These are phyloP conservation scores for Synergus umbraculus DNA, from an alignment of 2,888 invertebrate genomes.

Conservation along the genomic window DNA sequence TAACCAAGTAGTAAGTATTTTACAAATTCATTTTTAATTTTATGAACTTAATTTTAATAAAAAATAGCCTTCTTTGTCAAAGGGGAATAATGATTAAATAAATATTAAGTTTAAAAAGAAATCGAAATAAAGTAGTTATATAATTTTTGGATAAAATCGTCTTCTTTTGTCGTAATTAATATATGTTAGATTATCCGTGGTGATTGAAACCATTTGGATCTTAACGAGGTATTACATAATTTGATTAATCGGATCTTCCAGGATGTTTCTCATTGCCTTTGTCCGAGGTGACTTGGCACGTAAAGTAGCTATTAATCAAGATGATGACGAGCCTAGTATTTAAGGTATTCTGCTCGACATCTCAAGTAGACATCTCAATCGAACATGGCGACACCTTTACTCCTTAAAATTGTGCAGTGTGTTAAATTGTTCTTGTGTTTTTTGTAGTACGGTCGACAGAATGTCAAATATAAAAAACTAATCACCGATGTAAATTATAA, in stretches of 20 bases:
- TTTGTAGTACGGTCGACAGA: neutral
- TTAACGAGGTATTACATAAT: slow-evolving; percentile 31
- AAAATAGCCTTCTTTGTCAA: no score
- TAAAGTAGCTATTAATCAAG: slow-evolving; percentile 36
- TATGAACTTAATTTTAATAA: no score
- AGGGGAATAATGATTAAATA: no score
- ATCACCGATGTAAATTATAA: neutral
- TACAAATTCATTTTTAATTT: neutral
- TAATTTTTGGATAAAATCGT: neutral
- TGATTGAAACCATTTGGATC: slow-evolving; percentile 16
- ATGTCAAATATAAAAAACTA: neutral
- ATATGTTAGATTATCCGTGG: slow-evolving; percentile 19
- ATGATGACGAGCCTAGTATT: slow-evolving; percentile 20
- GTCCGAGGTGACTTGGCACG: slow-evolving; percentile 37
- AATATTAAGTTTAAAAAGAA: neutral
- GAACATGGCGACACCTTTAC: neutral
- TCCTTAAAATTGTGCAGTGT: neutral
- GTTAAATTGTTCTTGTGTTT: slow-evolving; percentile 2
- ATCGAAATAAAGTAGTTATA: neutral
- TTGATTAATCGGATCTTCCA: slow-evolving; percentile 33
- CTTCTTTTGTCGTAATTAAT: neutral
- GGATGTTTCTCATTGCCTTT: slow-evolving; percentile 19
- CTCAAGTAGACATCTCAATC: slow-evolving; percentile 35
- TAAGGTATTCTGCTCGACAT: slow-evolving; percentile 35
- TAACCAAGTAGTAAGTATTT: neutral